Evolutionary conservation across 1,140 invertebrate genomes (phyloP).

Genomic region (Oreohelix idahoensis): DNA sequence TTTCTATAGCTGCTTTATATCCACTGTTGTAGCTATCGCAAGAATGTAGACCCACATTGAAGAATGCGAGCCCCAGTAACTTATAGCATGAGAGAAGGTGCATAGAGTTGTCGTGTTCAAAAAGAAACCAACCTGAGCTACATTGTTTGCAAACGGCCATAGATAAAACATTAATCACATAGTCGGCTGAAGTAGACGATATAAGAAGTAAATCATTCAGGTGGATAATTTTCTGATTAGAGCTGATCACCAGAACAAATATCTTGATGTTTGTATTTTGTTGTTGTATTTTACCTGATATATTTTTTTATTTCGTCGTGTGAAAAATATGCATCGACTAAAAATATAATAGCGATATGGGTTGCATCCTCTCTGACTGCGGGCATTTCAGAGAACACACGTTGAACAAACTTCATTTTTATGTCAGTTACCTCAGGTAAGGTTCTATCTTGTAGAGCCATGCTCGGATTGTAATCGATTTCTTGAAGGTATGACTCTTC

Average conservation of each 20-base stretch:
- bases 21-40: neutral
- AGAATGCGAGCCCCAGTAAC: neutral
- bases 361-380: neutral
- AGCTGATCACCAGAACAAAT: neutral
- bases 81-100: neutral
- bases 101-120: neutral
- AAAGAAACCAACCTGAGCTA: neutral
- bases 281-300: neutral
- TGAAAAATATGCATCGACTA: neutral
- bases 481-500: too few species aligned
- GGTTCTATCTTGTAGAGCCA: too few species aligned
- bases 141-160: neutral
- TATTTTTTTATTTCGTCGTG: neutral
- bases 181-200: neutral
- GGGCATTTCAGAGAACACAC: neutral
- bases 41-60: neutral
- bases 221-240: neutral
- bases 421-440: too few species aligned
- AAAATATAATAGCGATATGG: neutral
- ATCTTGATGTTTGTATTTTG: neutral
- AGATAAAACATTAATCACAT: neutral
- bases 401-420: too few species aligned
- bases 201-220: neutral
- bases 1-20: neutral
- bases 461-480: too few species aligned